Base-by-base conservation (phyloP, 2,797 vertebrate species). In the Merluccius polli region DNA sequence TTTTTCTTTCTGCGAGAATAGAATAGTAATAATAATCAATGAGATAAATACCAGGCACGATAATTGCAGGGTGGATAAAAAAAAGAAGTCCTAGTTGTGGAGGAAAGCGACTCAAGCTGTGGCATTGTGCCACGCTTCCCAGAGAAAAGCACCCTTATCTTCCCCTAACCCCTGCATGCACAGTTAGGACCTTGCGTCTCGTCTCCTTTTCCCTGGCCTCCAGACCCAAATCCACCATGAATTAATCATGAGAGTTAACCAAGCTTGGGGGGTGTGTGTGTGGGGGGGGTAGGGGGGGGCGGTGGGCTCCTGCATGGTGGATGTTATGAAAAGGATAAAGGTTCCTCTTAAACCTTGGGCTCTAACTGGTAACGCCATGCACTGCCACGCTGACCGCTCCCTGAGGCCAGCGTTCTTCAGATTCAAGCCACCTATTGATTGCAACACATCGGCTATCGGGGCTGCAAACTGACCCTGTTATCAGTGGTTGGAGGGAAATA, bases 191-290 rank as follows among this genome's bases (percentile, higher is more conserved):
- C 48, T 8, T 21, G 48, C 48, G 70, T 81, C 80, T 81, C 85
- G 85, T 86, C 84, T 83, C 67, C 67, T 82, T 90, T 84, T 84
- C 84, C 85, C 77, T 83, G 79, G 89, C 90, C 87, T 91, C 86
- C 89, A 90, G 87, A 90, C 88, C 90, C 87, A 94, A 94, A 94
- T 94, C 93, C 93, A 91, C 89, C 89, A 93, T 94, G 93, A 94
- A 95, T 94, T 92, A 94, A 94, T 93, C 93, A 94, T 92, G 86
- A 87, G 93, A 92, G 92, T 92, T 93, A 93, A 93, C 92, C 92
- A 93, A 91, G 87, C 93, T 92, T 88, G 86, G 82, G 83, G 81
- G 75, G 71, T 24, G 38, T 24, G 65, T 5, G 65, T 33, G 72
- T 44, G 16, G 75, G 41, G 59, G 6, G 86, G 81, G 87, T 81